phyloP scores from a whole-genome alignment of 2,888 invertebrate species.

The Stramonita haemastoma region DNA sequence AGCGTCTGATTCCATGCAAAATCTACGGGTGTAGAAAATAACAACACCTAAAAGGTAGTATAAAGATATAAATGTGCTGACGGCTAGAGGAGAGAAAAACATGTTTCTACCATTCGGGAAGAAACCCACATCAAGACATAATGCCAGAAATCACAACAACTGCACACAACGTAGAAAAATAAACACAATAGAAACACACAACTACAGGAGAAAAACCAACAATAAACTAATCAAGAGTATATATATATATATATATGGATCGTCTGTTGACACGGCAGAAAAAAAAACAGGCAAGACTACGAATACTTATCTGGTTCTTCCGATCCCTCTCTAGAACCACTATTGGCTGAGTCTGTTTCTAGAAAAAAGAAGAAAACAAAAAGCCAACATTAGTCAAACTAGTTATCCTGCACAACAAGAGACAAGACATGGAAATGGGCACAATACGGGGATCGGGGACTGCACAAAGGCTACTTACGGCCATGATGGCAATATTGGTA shows the following conservation, averaged over 20 bases:
- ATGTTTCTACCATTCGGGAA: no score
- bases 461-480: no score
- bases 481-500: no score
- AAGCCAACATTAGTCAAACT: not conserved
- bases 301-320: constrained; percentile 42
- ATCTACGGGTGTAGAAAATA: no score
- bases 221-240: not conserved
- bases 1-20: no score
- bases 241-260: not conserved
- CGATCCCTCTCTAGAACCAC: constrained; percentile 15
- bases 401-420: no score
- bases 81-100: no score
- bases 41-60: no score
- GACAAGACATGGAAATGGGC: no score
- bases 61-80: no score
- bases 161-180: not conserved
- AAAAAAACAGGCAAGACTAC: constrained; percentile 5
- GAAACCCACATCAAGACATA: no score
- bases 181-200: not conserved
- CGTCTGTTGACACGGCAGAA: not conserved
- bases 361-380: not conserved
- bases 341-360: constrained; percentile 25
- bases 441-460: no score
- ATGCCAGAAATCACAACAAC: not conserved
- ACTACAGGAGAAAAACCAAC: not conserved